Conservation (phyloP, 2,888 invertebrate genomes). For the Acrobasis repandana region DNA sequence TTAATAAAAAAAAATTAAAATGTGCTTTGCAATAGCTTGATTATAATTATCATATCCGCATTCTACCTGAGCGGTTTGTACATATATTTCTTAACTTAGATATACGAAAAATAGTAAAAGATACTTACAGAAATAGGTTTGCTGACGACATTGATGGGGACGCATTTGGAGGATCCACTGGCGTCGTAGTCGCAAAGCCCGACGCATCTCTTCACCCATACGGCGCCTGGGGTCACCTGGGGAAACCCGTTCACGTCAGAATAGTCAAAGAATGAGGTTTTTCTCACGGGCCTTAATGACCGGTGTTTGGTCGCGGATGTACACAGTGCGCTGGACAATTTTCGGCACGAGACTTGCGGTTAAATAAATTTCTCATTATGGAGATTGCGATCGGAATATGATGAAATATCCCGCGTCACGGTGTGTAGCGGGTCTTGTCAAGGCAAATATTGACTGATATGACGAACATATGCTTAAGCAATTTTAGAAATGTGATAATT, state of each 20-base stretch:
- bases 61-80: no score
- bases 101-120: not conserved
- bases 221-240: slow-evolving; percentile 71
- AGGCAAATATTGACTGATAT: slow-evolving; percentile 20
- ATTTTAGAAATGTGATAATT: slow-evolving; percentile 10
- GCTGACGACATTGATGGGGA: slow-evolving; percentile 51
- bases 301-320: slow-evolving; percentile 44
- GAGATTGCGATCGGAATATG: not conserved
- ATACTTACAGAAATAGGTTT: slow-evolving; percentile 67
- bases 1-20: no score
- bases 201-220: slow-evolving; percentile 74
- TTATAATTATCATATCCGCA: no score
- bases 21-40: no score
- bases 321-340: not conserved
- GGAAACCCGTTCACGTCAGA: slow-evolving; percentile 53
- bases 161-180: slow-evolving; percentile 54
- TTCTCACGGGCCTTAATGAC: slow-evolving; percentile 61
- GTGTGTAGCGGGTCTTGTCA: not conserved
- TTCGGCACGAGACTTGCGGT: slow-evolving; percentile 20
- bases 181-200: slow-evolving; percentile 68
- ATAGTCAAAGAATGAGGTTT: slow-evolving; percentile 48
- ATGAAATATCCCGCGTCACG: slow-evolving; percentile 16
- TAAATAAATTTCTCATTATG: not conserved
- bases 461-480: not conserved
- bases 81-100: no score